Evolutionary conservation across 30 jellyfish, hydroid and myxozoan species (phyloP).

Genomic region (Pseudorhiza aurosa): DNA sequence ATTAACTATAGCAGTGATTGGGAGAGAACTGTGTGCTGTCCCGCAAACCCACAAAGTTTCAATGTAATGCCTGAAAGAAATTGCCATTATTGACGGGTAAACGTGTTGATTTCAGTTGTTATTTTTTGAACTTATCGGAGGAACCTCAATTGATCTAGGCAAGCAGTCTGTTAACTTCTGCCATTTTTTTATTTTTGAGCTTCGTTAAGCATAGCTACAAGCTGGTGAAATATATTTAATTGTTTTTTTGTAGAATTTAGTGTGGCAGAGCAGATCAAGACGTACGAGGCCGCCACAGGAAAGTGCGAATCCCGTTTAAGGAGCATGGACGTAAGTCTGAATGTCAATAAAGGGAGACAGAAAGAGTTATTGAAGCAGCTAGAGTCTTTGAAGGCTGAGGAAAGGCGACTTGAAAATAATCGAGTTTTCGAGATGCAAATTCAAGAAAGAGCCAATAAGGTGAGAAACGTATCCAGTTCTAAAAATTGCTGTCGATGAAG

Average conservation of each 20-base stretch:
- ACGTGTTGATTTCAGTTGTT: no score
- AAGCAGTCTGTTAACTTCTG: background rate
- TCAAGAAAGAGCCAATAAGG: conserved; percentile 56
- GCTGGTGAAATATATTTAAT: background rate
- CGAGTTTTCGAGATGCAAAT: conserved; percentile 31
- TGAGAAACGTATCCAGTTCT: no score
- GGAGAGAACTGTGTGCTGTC: no score
- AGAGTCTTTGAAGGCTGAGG: conserved; percentile 25
- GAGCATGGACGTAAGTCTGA: conserved; percentile 18
- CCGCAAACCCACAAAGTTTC: no score
- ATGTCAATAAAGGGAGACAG: conserved; percentile 36
- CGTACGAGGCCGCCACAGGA: conserved; percentile 32
- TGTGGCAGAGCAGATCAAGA: conserved; percentile 3
- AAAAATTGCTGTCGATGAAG: no score
- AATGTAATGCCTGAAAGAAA: no score
- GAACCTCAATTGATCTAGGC: no score
- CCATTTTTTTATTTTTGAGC: background rate
- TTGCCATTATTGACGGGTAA: no score
- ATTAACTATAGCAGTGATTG: no score
- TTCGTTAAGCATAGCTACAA: background rate
- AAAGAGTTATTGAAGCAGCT: conserved; percentile 45
- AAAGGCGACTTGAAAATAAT: conserved; percentile 11
- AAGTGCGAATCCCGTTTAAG: conserved; percentile 14
- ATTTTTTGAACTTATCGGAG: no score
- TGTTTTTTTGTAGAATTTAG: conserved; percentile 1